These are phyloP conservation scores for Seriola aureovittata DNA, from an alignment of 2,113 vertebrate species.

Conservation along the genomic window DNA sequence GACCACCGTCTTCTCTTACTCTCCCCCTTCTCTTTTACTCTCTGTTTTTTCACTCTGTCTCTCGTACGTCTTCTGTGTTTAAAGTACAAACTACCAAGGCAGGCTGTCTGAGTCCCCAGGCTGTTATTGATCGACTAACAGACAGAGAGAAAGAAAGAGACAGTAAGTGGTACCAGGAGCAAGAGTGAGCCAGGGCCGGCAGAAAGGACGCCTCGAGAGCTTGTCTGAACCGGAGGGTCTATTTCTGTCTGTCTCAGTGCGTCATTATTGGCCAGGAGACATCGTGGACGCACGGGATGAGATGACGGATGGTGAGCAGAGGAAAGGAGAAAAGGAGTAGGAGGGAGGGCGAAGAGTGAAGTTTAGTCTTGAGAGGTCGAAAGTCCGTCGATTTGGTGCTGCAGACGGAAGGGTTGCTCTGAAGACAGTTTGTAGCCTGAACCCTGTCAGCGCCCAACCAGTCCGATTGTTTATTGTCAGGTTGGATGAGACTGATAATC, in stretches of 20 bases:
- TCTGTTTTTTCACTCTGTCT: slow-evolving; percentile 50
- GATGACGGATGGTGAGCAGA: slow-evolving; percentile 39
- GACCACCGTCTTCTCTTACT: slow-evolving; percentile 32
- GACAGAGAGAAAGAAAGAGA: slow-evolving; percentile 32
- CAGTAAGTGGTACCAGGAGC: slow-evolving; percentile 6
- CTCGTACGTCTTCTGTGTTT: slow-evolving; percentile 59
- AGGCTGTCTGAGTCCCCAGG: slow-evolving; percentile 70
- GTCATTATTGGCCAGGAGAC: slow-evolving; percentile 65
- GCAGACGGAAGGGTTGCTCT: background rate
- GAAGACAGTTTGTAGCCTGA: slow-evolving; percentile 1
- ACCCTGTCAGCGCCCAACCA: background rate
- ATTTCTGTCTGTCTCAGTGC: slow-evolving; percentile 70
- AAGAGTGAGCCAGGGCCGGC: slow-evolving; percentile 37
- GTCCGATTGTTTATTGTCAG: slow-evolving; percentile 6
- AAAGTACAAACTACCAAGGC: slow-evolving; percentile 63
- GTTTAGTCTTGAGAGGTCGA: slow-evolving; percentile 36
- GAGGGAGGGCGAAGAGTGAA: slow-evolving; percentile 25
- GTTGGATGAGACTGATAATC: background rate
- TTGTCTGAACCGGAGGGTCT: slow-evolving; percentile 68
- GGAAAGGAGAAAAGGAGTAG: slow-evolving; percentile 23
- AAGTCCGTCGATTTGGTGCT: slow-evolving; percentile 8
- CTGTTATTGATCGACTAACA: slow-evolving; percentile 76
- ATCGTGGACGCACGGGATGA: slow-evolving; percentile 40
- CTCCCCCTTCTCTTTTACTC: slow-evolving; percentile 10
- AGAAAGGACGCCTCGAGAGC: slow-evolving; percentile 55